phyloP scores from a whole-genome alignment of 1,140 invertebrate genomes.

The Lamellibrachia luymesi region DNA sequence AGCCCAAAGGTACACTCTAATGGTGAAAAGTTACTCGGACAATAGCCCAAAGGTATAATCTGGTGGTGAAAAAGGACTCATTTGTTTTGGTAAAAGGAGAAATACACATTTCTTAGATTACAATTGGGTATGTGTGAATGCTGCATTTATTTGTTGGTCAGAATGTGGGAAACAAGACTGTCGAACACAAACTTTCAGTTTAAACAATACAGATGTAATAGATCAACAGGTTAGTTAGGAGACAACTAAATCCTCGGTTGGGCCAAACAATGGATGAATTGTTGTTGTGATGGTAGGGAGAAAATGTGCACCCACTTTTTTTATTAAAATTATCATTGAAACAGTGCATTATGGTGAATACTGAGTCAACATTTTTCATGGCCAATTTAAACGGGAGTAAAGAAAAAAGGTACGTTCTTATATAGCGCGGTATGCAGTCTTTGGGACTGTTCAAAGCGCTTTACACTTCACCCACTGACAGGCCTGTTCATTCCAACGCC shows the following conservation, averaged over 20 bases:
- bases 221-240: neutral
- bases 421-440: too few species aligned
- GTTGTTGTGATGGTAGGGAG: too few species aligned
- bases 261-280: too few species aligned
- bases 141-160: neutral
- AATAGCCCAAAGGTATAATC: too few species aligned
- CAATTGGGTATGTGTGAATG: neutral
- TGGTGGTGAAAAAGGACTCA: neutral
- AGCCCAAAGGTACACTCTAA: neutral
- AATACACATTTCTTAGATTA: too few species aligned
- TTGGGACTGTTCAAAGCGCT: too few species aligned
- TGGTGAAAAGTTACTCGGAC: too few species aligned
- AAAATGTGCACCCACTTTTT: too few species aligned
- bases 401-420: neutral
- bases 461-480: too few species aligned
- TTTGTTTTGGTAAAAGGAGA: neutral
- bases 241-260: neutral
- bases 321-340: neutral
- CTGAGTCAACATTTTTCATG: neutral
- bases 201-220: neutral
- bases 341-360: neutral
- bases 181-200: neutral
- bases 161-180: neutral
- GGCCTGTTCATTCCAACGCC: too few species aligned
- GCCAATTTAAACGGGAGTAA: neutral